Evolutionary conservation across 2,888 invertebrate species (phyloP).

Genomic region (Axea sp.): DNA sequence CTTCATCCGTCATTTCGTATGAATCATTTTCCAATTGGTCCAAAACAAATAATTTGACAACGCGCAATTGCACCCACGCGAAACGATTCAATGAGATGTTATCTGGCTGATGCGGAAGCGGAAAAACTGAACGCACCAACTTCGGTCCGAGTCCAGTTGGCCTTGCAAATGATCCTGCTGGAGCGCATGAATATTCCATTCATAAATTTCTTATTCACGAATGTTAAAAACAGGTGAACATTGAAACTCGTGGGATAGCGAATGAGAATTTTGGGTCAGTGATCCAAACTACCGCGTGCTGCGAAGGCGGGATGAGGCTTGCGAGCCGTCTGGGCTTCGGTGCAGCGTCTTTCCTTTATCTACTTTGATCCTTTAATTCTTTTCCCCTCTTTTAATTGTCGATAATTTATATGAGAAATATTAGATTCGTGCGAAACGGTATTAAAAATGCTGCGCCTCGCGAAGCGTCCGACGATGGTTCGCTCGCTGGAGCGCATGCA

Average conservation of each 20-base stretch:
- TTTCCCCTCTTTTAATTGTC: constrained; percentile 77
- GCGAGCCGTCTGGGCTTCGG: constrained; percentile 55
- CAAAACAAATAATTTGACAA: too few species aligned
- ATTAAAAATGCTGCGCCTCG: constrained; percentile 71
- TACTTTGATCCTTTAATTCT: constrained; percentile 67
- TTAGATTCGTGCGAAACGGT: constrained; percentile 80
- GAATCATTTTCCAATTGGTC: too few species aligned
- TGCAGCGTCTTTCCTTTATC: constrained; percentile 49
- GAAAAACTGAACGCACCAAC: constrained; percentile 24
- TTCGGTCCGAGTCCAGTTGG: constrained; percentile 24
- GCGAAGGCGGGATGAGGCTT: constrained; percentile 42
- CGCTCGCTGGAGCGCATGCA: constrained; percentile 20
- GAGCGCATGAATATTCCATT: constrained; percentile 46
- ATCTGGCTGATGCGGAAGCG: too few species aligned
- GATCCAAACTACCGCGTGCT: constrained; percentile 41
- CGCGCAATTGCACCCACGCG: too few species aligned
- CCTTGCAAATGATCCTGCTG: constrained; percentile 33
- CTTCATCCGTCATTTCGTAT: too few species aligned
- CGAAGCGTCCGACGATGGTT: constrained; percentile 31
- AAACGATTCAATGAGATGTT: too few species aligned
- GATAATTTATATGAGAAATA: constrained; percentile 79
- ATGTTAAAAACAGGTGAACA: constrained; percentile 31
- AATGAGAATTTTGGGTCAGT: constrained; percentile 43
- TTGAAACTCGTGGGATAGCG: constrained; percentile 47
- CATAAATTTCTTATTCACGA: constrained; percentile 19